phyloP scores from a whole-genome alignment of 2,113 vertebrate species.

The Martes martes region DNA sequence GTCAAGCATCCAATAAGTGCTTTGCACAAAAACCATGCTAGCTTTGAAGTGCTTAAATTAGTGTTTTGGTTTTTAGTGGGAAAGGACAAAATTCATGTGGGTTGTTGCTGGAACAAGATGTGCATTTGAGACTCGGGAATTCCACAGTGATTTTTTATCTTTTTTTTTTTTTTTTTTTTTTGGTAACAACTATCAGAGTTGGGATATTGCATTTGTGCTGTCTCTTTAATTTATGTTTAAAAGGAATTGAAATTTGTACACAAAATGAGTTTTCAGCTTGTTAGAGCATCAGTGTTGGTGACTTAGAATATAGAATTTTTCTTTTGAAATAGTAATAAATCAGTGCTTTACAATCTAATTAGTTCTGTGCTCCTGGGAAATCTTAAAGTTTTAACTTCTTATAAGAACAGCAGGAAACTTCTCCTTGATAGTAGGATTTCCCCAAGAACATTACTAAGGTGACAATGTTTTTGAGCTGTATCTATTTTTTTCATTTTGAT shows the following conservation, averaged over 20 bases:
- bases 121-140: constrained; percentile 47
- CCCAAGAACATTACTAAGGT: constrained; percentile 15
- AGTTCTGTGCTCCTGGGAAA: constrained; percentile 41
- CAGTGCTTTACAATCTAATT: not conserved
- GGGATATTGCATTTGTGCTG: not conserved
- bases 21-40: constrained; percentile 44
- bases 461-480: not conserved
- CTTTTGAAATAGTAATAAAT: constrained; percentile 35
- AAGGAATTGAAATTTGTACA: constrained; percentile 2
- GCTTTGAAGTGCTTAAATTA: constrained; percentile 61
- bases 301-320: not conserved
- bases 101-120: constrained; percentile 46
- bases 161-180: not conserved
- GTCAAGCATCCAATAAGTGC: constrained; percentile 30
- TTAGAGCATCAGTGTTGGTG: not conserved
- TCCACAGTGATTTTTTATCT: not conserved
- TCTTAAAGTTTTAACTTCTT: constrained; percentile 19
- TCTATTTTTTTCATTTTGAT: constrained; percentile 35
- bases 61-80: constrained; percentile 50
- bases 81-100: constrained; percentile 51
- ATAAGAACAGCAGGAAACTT: constrained; percentile 11
- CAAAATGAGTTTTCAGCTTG: constrained; percentile 16
- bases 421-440: not conserved
- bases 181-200: not conserved
- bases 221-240: constrained; percentile 46